Base-by-base conservation (phyloP, 2,888 invertebrate species). In the Apotomis turbidana region DNA sequence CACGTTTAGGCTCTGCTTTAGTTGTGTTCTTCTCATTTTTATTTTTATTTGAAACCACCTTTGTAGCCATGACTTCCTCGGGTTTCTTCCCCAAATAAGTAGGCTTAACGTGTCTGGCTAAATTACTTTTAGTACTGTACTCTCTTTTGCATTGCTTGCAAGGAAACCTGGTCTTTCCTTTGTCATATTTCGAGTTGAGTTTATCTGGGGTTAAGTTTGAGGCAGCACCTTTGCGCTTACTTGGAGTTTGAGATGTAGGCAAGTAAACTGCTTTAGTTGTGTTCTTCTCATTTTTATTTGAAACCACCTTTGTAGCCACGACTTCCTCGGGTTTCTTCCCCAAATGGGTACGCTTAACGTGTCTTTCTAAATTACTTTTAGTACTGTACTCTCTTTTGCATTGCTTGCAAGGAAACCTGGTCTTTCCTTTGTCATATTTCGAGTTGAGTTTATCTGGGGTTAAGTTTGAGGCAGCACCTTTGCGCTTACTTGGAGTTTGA, bases 181-280 rank as follows among this genome's bases (percentile, higher is more conserved):
- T 49, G 0, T 49, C 49, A 49, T 49, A 9, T 12, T 10, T 49
- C 2, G 12, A 10, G 9, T 49, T 49, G 3, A 2, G 0, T 49
- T 6, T 49, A 3, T 49, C 1, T 9, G 5, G 49, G 49, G 49
- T 9, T 10, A 1, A 2, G 44, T 5, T 3, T 3, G 49, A 8
- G 38, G 27, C 27, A 12, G 44, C 41, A 27, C 27, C 46, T 4
- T n/a, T 66, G 46, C 64, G 55, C 4, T 55, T 66, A 49, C 9
- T 49, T n/a, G 27, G 64, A 3, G 55, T 36, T 27, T 57, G 46
- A 4, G 66, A 66, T 0, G 66, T n/a, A 36, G 27, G 9, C 66
- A n/a, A n/a, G n/a, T n/a, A n/a, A n/a, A n/a, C 52, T 54, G 13
- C 8, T 64, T 55, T 66, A 57, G 55, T 46, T 27, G 15, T n/a